phyloP scores from a whole-genome alignment of 2,797 vertebrate species.

The Enteromius treurensis region DNA sequence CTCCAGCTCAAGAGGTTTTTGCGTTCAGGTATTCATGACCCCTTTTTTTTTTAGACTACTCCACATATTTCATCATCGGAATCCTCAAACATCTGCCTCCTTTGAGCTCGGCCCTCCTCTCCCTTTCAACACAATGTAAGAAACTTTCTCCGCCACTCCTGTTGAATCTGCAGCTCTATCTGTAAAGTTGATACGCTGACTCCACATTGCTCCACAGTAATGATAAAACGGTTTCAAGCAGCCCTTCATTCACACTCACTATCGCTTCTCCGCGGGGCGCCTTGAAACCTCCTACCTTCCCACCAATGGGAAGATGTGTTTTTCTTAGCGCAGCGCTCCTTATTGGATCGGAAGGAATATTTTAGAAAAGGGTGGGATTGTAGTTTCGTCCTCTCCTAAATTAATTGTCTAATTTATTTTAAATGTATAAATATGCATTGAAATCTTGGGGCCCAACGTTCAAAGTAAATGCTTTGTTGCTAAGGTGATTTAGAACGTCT shows the following conservation, averaged over 20 bases:
- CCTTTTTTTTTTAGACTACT: slow-evolving; percentile 37
- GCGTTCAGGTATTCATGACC: slow-evolving; percentile 41
- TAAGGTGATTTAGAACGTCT: not conserved
- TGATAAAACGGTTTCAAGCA: slow-evolving; percentile 68
- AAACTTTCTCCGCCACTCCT: slow-evolving; percentile 43
- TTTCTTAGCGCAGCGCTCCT: slow-evolving; percentile 60
- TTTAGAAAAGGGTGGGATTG: slow-evolving; percentile 52
- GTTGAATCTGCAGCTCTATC: slow-evolving; percentile 38
- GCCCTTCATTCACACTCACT: slow-evolving; percentile 75
- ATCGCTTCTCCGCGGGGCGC: slow-evolving; percentile 64
- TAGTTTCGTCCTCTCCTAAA: not conserved
- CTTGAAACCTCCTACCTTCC: slow-evolving; percentile 25
- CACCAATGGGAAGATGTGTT: slow-evolving; percentile 78
- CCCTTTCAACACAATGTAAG: not conserved
- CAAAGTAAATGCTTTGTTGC: not conserved
- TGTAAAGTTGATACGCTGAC: slow-evolving; percentile 53
- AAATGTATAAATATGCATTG: slow-evolving; percentile 21
- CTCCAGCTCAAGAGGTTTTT: slow-evolving; percentile 8
- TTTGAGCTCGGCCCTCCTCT: slow-evolving; percentile 7
- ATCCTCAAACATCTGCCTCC: not conserved
- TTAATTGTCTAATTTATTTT: slow-evolving; percentile 14
- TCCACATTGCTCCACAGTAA: slow-evolving; percentile 62
- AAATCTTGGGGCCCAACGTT: not conserved
- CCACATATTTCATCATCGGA: slow-evolving; percentile 41
- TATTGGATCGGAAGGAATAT: slow-evolving; percentile 70